These are phyloP conservation scores for Drosophila hawaiiensis DNA, from an alignment of 2,888 invertebrate species.

Conservation along the genomic window DNA sequence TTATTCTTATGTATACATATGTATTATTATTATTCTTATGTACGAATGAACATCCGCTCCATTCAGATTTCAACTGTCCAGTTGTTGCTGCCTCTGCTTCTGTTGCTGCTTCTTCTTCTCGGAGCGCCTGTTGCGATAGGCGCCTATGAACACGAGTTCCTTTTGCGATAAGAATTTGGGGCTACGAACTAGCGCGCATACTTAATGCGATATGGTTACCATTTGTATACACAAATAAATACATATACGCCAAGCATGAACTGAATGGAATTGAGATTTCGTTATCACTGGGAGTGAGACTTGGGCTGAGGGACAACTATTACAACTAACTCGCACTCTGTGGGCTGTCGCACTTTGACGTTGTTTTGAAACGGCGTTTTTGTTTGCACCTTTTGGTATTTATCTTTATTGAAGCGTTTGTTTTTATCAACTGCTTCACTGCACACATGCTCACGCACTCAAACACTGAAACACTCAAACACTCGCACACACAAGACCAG, in stretches of 20 bases:
- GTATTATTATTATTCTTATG: no score
- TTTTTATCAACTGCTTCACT: slow-evolving; percentile 76
- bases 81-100: slow-evolving; percentile 25
- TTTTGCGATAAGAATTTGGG: slow-evolving; percentile 84
- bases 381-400: slow-evolving; percentile 70
- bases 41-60: slow-evolving; percentile 73
- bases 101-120: slow-evolving; percentile 6
- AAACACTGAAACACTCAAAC: slow-evolving; percentile 5
- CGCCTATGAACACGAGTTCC: slow-evolving; percentile 77
- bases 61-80: slow-evolving; percentile 71
- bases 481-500: slow-evolving; percentile 36
- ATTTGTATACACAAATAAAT: slow-evolving; percentile 1
- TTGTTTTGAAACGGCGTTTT: slow-evolving; percentile 51
- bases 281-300: slow-evolving; percentile 1
- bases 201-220: slow-evolving; percentile 45
- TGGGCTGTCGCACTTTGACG: neutral
- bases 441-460: slow-evolving; percentile 40
- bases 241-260: slow-evolving; percentile 2
- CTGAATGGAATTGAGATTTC: slow-evolving; percentile 23
- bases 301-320: slow-evolving; percentile 1
- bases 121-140: slow-evolving; percentile 61
- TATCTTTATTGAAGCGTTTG: slow-evolving; percentile 78
- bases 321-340: neutral
- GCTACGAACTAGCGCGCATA: slow-evolving; percentile 71
- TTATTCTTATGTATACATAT: slow-evolving; percentile 24